Conservation (phyloP, 2,797 vertebrate species). For the Intellagama lesueurii region DNA sequence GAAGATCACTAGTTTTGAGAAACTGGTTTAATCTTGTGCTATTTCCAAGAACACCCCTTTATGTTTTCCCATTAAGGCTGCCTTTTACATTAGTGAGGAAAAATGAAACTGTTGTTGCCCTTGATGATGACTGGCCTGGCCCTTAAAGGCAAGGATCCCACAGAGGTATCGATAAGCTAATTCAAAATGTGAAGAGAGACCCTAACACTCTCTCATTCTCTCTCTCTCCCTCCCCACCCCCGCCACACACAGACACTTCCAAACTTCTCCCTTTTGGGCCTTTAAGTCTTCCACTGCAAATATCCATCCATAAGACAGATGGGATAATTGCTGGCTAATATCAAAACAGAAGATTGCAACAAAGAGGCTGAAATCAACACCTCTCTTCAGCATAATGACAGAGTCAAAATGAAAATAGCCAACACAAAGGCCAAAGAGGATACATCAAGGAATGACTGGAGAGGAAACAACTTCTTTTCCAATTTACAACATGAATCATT, state of each 20-base stretch:
- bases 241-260: too few relatives aligned
- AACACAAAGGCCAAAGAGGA: constrained; percentile 36
- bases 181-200: too few relatives aligned
- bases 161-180: background rate
- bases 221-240: too few relatives aligned
- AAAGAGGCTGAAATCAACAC: constrained; percentile 16
- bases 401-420: constrained; percentile 43
- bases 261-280: too few relatives aligned
- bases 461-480: constrained; percentile 35
- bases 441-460: constrained; percentile 35
- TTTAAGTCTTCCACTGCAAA: background rate
- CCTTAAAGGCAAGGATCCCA: background rate
- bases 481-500: constrained; percentile 40
- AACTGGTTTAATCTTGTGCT: background rate
- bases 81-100: background rate
- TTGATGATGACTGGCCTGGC: too few relatives aligned
- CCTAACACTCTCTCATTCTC: too few relatives aligned
- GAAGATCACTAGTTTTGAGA: background rate
- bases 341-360: constrained; percentile 12
- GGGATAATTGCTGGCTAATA: background rate
- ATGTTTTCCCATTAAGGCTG: background rate
- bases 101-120: background rate
- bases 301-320: background rate
- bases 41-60: background rate
- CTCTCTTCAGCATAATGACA: constrained; percentile 35